Evolutionary conservation across 2,797 vertebrate genomes (phyloP).

Genomic region (Neosilurus hyrtlii): DNA sequence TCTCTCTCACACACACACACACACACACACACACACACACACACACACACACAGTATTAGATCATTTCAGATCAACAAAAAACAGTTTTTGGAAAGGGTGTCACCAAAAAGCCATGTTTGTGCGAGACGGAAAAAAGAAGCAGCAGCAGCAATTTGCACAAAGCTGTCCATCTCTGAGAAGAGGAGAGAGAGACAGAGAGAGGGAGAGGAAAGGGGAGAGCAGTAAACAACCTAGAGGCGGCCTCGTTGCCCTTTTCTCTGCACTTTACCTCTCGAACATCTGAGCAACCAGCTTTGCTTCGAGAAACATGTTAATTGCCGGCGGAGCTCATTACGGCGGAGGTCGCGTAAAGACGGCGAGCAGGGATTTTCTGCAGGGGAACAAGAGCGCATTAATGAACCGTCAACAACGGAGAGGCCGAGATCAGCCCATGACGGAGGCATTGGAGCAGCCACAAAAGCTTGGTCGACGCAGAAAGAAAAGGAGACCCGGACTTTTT

Average conservation of each 20-base stretch:
- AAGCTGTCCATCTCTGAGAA: constrained; percentile 50
- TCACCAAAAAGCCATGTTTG: constrained; percentile 53
- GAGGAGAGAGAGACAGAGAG: constrained; percentile 45
- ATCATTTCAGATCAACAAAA: constrained; percentile 18
- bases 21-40: not conserved
- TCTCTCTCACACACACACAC: not conserved
- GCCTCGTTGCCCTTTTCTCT: constrained; percentile 92
- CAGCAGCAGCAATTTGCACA: constrained; percentile 31
- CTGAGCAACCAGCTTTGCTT: constrained; percentile 92
- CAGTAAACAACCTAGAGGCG: constrained; percentile 82
- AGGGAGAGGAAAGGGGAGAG: constrained; percentile 53
- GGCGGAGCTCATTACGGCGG: constrained; percentile 87
- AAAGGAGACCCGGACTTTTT: constrained; percentile 83
- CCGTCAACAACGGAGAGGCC: constrained; percentile 92
- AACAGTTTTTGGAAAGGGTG: constrained; percentile 40
- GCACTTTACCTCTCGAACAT: constrained; percentile 83
- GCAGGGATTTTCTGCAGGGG: constrained; percentile 77
- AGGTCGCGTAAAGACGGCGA: constrained; percentile 84
- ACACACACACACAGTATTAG: not conserved
- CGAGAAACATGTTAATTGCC: constrained; percentile 97
- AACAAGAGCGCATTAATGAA: constrained; percentile 92
- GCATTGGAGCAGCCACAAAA: constrained; percentile 96
- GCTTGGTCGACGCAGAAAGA: constrained; percentile 93
- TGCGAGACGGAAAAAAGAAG: constrained; percentile 38
- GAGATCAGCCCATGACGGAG: constrained; percentile 89